Evolutionary conservation across 2,113 vertebrate genomes (phyloP).

Genomic region (Chrysemys picta): DNA sequence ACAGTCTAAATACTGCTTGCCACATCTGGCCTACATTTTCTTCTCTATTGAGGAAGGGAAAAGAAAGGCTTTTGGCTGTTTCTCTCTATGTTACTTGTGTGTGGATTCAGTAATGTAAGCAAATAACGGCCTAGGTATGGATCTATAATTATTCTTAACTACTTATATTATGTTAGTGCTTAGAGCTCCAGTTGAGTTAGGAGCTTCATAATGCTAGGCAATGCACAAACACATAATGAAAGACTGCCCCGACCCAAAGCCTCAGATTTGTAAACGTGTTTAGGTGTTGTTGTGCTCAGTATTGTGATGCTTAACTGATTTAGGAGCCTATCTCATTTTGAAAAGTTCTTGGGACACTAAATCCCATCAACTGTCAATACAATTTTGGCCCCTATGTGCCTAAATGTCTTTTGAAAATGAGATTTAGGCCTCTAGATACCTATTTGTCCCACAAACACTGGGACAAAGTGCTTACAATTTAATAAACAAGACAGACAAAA

Average conservation of each 20-base stretch:
- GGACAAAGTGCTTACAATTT: neutral
- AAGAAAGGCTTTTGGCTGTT: neutral
- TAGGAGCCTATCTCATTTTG: too few relatives aligned
- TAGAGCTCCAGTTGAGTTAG: neutral
- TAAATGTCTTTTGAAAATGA: too few relatives aligned
- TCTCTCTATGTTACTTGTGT: neutral
- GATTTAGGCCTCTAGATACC: too few relatives aligned
- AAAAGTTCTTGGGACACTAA: too few relatives aligned
- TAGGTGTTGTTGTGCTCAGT: neutral
- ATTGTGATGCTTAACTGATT: too few relatives aligned
- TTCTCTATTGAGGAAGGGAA: neutral
- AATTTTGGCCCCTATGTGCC: too few relatives aligned
- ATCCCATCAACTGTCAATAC: too few relatives aligned
- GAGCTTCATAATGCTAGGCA: neutral
- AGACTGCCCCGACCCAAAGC: neutral
- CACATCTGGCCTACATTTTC: neutral
- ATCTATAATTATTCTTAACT: neutral
- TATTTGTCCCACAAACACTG: too few relatives aligned
- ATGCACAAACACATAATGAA: neutral
- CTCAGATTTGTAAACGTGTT: too few relatives aligned
- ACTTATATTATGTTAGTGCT: neutral
- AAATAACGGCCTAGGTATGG: neutral
- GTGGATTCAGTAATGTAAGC: neutral
- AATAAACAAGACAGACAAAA: neutral
- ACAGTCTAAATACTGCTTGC: neutral